Percentiles rank a stretch among this genome's conserved stretches.
phyloP scores from a whole-genome alignment of 2,797 vertebrate genomes.

The Falco peregrinus region DNA sequence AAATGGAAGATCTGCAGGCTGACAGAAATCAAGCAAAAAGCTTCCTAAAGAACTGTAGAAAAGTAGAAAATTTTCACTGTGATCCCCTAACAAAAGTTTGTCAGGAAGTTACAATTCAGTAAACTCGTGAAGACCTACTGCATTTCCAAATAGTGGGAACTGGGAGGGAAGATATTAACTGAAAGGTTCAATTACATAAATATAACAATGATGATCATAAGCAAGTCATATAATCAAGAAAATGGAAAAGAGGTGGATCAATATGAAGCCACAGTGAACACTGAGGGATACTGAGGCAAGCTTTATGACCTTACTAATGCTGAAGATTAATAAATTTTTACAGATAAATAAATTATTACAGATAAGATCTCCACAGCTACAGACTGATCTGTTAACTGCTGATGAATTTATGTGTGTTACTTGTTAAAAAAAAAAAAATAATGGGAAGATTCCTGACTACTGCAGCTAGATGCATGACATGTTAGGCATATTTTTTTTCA shows the following conservation, averaged over 20 bases:
- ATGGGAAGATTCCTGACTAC: background rate
- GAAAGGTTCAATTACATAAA: background rate
- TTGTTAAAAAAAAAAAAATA: background rate
- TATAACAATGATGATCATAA: background rate
- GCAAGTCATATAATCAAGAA: background rate
- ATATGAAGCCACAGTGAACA: background rate
- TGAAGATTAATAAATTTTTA: background rate
- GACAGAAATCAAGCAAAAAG: background rate
- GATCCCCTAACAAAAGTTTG: background rate
- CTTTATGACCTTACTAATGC: background rate
- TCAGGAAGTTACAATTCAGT: background rate
- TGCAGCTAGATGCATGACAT: background rate
- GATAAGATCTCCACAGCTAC: background rate
- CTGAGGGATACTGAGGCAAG: background rate
- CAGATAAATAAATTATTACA: background rate
- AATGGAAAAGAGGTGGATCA: background rate
- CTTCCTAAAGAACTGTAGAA: background rate
- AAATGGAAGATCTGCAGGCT: background rate
- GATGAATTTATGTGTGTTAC: background rate
- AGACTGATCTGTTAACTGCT: background rate
- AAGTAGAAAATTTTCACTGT: background rate
- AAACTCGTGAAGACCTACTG: background rate
- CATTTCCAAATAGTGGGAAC: background rate
- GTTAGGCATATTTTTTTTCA: background rate
- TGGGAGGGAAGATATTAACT: background rate